phyloP scores from a whole-genome alignment of 2,113 vertebrate species.

The Dicrurus megarhynchus region DNA sequence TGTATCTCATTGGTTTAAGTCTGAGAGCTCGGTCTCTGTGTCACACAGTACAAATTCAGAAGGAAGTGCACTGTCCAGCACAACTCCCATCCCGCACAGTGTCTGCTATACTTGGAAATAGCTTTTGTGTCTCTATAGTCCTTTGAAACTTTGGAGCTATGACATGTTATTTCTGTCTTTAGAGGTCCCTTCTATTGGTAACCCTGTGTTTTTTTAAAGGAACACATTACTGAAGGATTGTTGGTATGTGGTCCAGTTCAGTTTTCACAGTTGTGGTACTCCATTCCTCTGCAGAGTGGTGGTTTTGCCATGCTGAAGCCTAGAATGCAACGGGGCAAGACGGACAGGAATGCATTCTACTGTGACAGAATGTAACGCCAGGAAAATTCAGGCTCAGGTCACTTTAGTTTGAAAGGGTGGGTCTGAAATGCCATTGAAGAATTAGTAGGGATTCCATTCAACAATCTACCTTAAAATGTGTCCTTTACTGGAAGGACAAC shows the following conservation, averaged over 20 bases:
- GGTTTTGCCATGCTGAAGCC: background rate
- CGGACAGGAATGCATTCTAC: background rate
- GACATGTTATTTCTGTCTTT: background rate
- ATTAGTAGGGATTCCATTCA: background rate
- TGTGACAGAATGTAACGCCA: background rate
- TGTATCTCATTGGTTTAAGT: background rate
- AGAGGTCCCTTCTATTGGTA: background rate
- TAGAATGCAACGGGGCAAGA: conserved; percentile 4
- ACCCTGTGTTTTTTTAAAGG: background rate
- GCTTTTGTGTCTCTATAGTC: background rate
- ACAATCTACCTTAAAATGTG: background rate
- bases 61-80: background rate
- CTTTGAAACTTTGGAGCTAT: background rate
- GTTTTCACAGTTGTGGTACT: background rate
- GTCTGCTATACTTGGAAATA: background rate
- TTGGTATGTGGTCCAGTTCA: background rate
- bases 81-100: background rate
- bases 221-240: background rate
- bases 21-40: background rate
- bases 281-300: background rate
- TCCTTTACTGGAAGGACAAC: background rate
- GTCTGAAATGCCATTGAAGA: background rate
- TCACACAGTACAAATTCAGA: background rate
- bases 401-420: background rate
- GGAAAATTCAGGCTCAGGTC: background rate